Conservation (phyloP, 2,797 vertebrate species). For the Mycteria americana region DNA sequence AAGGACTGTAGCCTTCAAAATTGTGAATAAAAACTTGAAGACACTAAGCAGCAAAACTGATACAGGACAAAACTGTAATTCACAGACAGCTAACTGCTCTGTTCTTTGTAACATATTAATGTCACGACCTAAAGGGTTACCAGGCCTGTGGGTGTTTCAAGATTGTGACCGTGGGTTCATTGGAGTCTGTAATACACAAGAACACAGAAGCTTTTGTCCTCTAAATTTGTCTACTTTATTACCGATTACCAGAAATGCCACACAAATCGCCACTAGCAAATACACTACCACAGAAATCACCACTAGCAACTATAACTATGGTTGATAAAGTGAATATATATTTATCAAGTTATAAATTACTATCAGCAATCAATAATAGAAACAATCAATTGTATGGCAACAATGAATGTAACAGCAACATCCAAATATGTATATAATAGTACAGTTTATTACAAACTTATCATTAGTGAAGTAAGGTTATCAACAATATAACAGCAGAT, state of each 20-base stretch:
- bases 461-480: background rate
- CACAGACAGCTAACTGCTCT: background rate
- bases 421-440: background rate
- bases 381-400: background rate
- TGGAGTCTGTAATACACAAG: background rate
- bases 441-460: background rate
- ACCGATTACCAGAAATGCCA: background rate
- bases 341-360: background rate
- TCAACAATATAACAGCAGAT: background rate
- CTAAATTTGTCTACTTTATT: background rate
- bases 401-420: background rate
- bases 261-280: background rate
- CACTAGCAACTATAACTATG: background rate
- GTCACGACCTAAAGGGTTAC: background rate
- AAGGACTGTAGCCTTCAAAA: background rate
- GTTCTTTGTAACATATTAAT: background rate
- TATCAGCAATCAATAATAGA: background rate
- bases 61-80: background rate
- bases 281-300: background rate
- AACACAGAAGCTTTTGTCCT: background rate
- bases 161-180: fast-evolving
- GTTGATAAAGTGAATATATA: background rate
- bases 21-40: background rate
- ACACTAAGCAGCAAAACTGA: background rate
- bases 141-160: background rate